Percentiles rank a stretch among this genome's conserved stretches.
phyloP scores from a whole-genome alignment of 1,140 invertebrate genomes.

The Listronotus oregonensis region DNA sequence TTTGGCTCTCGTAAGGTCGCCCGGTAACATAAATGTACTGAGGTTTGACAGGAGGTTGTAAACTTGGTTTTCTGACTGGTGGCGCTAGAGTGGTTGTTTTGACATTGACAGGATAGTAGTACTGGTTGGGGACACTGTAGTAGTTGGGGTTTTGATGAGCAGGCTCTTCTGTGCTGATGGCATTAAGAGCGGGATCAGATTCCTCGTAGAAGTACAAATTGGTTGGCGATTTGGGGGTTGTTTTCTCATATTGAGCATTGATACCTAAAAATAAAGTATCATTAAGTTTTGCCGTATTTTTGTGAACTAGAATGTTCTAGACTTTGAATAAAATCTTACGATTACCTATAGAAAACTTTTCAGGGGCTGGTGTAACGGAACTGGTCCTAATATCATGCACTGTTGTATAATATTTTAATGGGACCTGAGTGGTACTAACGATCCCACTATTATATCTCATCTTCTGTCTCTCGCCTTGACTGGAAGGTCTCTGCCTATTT shows the following conservation, averaged over 20 bases:
- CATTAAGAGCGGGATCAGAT: constrained; percentile 41
- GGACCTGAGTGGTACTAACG: constrained; percentile 63
- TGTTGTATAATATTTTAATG: constrained; percentile 65
- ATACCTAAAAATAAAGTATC: constrained; percentile 1
- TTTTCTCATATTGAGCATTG: constrained; percentile 24
- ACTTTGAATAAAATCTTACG: background rate
- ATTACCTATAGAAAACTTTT: constrained; percentile 43
- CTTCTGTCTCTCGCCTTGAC: background rate
- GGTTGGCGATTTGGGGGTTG: constrained; percentile 57
- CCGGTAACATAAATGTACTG: constrained; percentile 49
- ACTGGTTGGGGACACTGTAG: constrained; percentile 53
- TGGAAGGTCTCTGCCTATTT: constrained; percentile 1
- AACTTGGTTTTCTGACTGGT: constrained; percentile 5
- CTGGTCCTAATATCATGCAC: constrained; percentile 58
- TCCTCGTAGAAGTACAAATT: constrained; percentile 64
- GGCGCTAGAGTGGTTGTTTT: constrained; percentile 3
- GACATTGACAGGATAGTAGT: constrained; percentile 22
- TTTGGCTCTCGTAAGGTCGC: constrained; percentile 48
- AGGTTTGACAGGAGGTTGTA: constrained; percentile 25
- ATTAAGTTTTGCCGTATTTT: background rate
- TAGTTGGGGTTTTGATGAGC: constrained; percentile 56
- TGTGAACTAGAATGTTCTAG: background rate
- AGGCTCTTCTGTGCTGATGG: constrained; percentile 53
- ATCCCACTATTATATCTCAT: background rate
- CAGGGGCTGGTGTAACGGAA: constrained; percentile 59